phyloP scores from a whole-genome alignment of 1,140 invertebrate genomes.

The Pseudomyrmex dendroicus region DNA sequence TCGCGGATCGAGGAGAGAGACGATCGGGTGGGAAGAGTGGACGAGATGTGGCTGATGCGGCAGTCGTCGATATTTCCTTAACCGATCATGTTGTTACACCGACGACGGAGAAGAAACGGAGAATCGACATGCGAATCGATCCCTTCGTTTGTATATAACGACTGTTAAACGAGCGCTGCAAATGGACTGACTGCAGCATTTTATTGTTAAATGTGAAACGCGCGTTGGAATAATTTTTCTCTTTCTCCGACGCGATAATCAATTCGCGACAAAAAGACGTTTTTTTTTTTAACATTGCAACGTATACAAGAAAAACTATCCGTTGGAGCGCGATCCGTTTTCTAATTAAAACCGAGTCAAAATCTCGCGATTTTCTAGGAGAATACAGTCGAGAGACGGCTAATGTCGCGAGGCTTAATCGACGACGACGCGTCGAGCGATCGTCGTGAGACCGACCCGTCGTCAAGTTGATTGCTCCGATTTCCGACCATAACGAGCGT shows the following conservation, averaged over 20 bases:
- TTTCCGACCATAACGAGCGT: constrained; percentile 37
- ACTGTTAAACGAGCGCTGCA: constrained; percentile 49
- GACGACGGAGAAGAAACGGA: not conserved
- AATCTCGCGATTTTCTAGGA: not conserved
- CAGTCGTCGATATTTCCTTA: constrained; percentile 22
- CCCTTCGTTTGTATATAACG: constrained; percentile 54
- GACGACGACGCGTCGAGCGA: not conserved
- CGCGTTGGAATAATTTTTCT: not conserved
- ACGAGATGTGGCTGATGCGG: constrained; percentile 1
- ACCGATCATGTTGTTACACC: not conserved
- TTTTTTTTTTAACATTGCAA: not conserved
- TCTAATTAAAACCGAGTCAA: not conserved
- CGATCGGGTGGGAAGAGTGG: constrained; percentile 1
- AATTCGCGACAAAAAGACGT: not conserved
- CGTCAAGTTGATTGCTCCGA: constrained; percentile 50
- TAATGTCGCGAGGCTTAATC: constrained; percentile 24
- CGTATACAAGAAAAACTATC: no score
- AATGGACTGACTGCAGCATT: constrained; percentile 12
- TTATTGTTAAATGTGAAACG: constrained; percentile 11
- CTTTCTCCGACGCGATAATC: not conserved
- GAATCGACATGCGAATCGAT: constrained; percentile 65
- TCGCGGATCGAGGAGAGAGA: constrained; percentile 47
- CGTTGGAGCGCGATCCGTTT: no score
- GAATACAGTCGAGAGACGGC: not conserved
- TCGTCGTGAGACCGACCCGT: constrained; percentile 13